Base-by-base conservation (phyloP, 2,888 invertebrate species). In the Mesopsocus fuscifrons region DNA sequence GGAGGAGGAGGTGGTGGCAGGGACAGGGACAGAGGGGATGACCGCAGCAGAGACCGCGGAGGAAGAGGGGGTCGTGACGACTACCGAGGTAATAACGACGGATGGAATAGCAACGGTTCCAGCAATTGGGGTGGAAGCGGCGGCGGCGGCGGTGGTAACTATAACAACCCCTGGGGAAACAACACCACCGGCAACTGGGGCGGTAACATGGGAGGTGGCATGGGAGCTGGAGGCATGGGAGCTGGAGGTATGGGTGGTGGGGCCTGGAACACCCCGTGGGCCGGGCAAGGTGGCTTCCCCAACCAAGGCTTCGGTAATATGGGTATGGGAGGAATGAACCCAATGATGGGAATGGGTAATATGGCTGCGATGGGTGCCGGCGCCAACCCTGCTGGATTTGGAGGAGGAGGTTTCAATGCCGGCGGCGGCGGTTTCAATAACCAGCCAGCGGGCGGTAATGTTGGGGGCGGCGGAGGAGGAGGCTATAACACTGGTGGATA, bases 331-430 rank as follows among this genome's bases (percentile, higher is more conserved):
- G 33, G 38, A 38, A 38, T 38, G 38, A 17, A 17, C 20, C 17
- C 16, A 9, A 38, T 38, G 38, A 21, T 17, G 5, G 38, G 38
- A 15, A 38, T 38, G 38, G 38, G 38, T 6, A 38, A 17, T 21
- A 38, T 38, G 38, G 38, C 16, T 16, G 33, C 16, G 17, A 33
- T 33, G 33, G 33, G 33, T 33, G 5, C 5, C 9, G 5, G 15
- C 6, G 33, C 16, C 5, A 17, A 17, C 17, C 16, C 16, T 6
- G 17, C 17, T 15, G 33, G 33, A 3, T 16, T 16, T 9, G 17
- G 15, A 17, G 33, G 33, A 33, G 33, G 33, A 33, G 33, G 33
- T 6, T 16, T 16, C 9, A 33, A 33, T 33, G 17, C 17, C 16
- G 33, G 33, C 15, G 33, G 33, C 17, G 30, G 30, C 9, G 33